Conservation (phyloP, 2,113 vertebrate species). For the Silurus meridionalis region DNA sequence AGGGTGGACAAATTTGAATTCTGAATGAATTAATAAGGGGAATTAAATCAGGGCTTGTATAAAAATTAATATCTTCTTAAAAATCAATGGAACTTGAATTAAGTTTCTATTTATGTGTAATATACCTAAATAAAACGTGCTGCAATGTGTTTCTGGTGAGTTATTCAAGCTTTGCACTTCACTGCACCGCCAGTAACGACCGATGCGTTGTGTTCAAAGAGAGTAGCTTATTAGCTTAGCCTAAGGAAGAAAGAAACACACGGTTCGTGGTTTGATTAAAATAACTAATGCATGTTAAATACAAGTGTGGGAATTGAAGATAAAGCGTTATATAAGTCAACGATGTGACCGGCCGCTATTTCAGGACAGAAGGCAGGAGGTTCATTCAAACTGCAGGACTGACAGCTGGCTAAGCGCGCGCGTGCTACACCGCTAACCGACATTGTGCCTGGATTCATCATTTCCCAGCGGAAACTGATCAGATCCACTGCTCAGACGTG, state of each 20-base stretch:
- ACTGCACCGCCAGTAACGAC: not conserved
- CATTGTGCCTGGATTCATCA: not conserved
- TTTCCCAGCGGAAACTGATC: not conserved
- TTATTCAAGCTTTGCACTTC: not conserved
- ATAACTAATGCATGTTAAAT: not conserved
- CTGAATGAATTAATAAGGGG: too few species aligned
- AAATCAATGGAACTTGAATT: not conserved
- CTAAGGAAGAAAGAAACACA: too few species aligned
- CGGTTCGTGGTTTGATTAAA: too few species aligned
- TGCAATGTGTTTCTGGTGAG: not conserved
- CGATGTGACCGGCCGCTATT: not conserved
- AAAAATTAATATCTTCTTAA: too few species aligned
- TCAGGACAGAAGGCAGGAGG: not conserved
- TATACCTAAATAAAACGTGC: not conserved
- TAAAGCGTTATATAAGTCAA: too few species aligned
- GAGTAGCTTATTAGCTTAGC: slow-evolving; percentile 23
- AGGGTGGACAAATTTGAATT: not conserved
- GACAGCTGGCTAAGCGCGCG: slow-evolving; percentile 8
- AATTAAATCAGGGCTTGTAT: not conserved
- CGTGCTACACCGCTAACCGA: not conserved
- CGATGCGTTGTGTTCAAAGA: not conserved
- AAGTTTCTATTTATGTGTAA: too few species aligned
- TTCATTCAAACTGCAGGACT: slow-evolving; percentile 22
- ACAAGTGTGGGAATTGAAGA: not conserved
- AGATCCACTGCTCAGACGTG: not conserved